phyloP scores from a whole-genome alignment of 2,888 invertebrate species.

The Azorinus chamasolen region DNA sequence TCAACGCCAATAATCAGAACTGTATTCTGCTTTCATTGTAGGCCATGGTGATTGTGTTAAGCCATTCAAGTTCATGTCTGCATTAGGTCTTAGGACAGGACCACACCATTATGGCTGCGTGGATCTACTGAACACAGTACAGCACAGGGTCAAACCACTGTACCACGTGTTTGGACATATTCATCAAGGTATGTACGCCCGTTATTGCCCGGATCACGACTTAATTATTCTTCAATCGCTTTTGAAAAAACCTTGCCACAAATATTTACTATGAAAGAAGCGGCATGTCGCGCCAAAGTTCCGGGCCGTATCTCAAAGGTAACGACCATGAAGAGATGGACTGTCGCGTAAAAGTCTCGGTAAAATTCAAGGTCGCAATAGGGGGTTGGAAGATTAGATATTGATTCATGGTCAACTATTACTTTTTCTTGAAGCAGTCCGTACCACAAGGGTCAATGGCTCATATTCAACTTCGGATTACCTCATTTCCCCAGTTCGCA shows the following conservation, averaged over 20 bases:
- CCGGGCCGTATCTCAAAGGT: too few species aligned
- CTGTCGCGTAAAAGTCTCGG: too few species aligned
- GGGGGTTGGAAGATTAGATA: too few species aligned
- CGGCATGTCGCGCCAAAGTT: not conserved
- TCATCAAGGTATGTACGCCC: slow-evolving; percentile 90
- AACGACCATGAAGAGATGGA: too few species aligned
- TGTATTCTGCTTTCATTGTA: too few species aligned
- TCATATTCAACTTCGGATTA: too few species aligned
- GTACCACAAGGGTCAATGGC: too few species aligned
- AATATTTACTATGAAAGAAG: not conserved
- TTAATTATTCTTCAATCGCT: not conserved
- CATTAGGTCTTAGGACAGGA: slow-evolving; percentile 85
- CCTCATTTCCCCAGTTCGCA: too few species aligned
- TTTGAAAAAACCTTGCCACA: not conserved
- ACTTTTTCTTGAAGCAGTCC: too few species aligned
- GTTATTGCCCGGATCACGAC: not conserved
- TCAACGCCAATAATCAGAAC: too few species aligned
- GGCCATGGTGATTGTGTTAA: slow-evolving; percentile 47
- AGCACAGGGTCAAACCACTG: slow-evolving; percentile 92
- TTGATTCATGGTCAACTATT: too few species aligned
- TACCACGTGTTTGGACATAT: slow-evolving; percentile 96
- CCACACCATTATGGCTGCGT: slow-evolving; percentile 93
- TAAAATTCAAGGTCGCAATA: too few species aligned
- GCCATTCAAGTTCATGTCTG: slow-evolving; percentile 2
- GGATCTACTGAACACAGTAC: slow-evolving; percentile 92